Percentiles rank a stretch among this genome's conserved stretches.
Conservation (phyloP, 2,888 invertebrate species). For the Bugulina stolonifera region DNA sequence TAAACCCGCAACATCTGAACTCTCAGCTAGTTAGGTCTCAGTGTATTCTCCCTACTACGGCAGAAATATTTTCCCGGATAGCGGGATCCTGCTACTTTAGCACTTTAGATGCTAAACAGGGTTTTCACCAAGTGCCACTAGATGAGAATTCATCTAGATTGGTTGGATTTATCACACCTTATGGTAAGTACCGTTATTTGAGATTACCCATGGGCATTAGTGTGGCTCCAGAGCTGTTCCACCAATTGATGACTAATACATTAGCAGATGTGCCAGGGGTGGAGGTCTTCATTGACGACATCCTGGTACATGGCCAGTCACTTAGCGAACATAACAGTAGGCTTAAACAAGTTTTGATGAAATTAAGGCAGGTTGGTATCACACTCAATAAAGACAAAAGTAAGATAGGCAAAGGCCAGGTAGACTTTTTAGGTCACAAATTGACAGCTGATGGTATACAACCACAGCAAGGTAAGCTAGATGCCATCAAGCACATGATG, state of each 20-base stretch:
- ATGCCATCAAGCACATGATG: slow-evolving; percentile 32
- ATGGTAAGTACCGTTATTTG: not conserved
- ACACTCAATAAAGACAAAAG: slow-evolving; percentile 32
- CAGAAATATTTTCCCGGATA: slow-evolving; percentile 12
- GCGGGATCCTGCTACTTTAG: not conserved
- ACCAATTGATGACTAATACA: not conserved
- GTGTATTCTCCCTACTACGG: slow-evolving; percentile 1
- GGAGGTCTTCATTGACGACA: slow-evolving; percentile 31
- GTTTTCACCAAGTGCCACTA: slow-evolving; percentile 5
- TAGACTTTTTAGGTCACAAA: slow-evolving; percentile 31
- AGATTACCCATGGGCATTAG: slow-evolving; percentile 18
- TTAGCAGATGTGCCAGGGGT: slow-evolving; percentile 30
- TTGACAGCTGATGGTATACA: slow-evolving; percentile 31
- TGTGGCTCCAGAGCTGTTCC: slow-evolving; percentile 14
- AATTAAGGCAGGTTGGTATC: slow-evolving; percentile 28
- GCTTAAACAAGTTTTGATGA: slow-evolving; percentile 30
- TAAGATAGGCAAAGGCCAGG: slow-evolving; percentile 28
- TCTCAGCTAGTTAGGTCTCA: not conserved
- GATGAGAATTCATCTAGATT: not conserved
- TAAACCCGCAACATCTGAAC: slow-evolving; percentile 8
- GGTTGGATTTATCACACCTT: slow-evolving; percentile 22
- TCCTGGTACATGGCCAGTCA: slow-evolving; percentile 31
- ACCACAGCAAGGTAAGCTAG: slow-evolving; percentile 30
- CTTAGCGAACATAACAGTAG: slow-evolving; percentile 32
- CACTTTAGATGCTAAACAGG: not conserved